Conservation (phyloP, 2,888 invertebrate genomes). For the Tillus elongatus region DNA sequence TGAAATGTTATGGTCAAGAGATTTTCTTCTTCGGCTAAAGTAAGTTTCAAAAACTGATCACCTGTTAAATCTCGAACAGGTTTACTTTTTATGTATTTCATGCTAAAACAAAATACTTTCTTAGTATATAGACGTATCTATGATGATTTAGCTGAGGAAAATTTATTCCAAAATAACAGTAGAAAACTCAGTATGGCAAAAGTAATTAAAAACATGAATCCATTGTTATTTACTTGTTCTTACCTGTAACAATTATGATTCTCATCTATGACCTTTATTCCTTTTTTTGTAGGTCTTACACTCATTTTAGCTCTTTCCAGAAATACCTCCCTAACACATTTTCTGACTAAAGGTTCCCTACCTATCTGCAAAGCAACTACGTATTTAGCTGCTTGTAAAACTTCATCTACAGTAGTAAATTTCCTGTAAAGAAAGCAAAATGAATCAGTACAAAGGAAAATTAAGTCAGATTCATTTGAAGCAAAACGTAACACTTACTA, state of each 20-base stretch:
- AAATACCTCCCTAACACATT: constrained; percentile 75
- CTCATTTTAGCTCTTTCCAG: constrained; percentile 79
- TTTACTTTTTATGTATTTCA: constrained; percentile 89
- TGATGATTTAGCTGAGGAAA: too few relatives aligned
- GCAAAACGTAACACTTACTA: background rate
- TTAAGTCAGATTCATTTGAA: background rate
- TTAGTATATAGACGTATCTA: constrained; percentile 6
- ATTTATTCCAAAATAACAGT: too few relatives aligned
- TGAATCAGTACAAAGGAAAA: too few relatives aligned
- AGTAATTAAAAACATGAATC: background rate
- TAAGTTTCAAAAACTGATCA: constrained; percentile 81
- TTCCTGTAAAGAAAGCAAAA: constrained; percentile 42
- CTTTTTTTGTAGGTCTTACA: constrained; percentile 79
- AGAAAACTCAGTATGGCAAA: constrained; percentile 6
- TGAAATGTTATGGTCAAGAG: constrained; percentile 63
- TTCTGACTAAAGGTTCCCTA: constrained; percentile 80
- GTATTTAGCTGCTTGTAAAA: constrained; percentile 81
- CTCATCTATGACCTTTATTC: constrained; percentile 92
- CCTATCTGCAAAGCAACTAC: constrained; percentile 93
- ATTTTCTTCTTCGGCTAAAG: constrained; percentile 74
- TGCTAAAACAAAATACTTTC: constrained; percentile 46
- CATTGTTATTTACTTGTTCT: too few relatives aligned
- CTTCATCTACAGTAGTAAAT: constrained; percentile 68
- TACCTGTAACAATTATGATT: constrained; percentile 72
- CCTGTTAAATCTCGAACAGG: constrained; percentile 80